Base-by-base conservation (phyloP, 2,797 vertebrate genomes). In the Eutrigla gurnardus region DNA sequence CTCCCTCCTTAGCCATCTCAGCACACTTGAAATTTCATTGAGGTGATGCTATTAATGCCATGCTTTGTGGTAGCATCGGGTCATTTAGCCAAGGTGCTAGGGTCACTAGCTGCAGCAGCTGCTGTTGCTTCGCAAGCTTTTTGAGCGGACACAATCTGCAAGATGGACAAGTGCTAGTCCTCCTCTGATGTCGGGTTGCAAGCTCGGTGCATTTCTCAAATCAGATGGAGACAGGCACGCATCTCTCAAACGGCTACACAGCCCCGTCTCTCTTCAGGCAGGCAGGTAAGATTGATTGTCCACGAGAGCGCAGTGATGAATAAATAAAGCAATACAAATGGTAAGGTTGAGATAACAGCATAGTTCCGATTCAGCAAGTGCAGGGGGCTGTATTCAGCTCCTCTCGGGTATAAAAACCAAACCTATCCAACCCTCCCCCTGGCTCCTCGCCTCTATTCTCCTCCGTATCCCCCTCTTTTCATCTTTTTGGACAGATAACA, bases 11-110 rank as follows among this genome's bases (percentile, higher is more conserved):
- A 39, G 25, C 71, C 64, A 7, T 73, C 78, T 81, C 50, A 33
- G 36, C 86, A 81, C 90, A 86, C 90, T 93, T 87, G 81, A 91
- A 89, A 89, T 90, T 91, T 90, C 88, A 91, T 83, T 88, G 88
- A 92, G 87, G 85, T 91, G 79, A 90, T 82, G 76, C 88, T 81
- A 88, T 93, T 93, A 92, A 91, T 88, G 89, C 88, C 45, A 42
- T 83, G 86, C 89, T 91, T 88, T 90, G 82, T 93, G 92, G 91
- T 91, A 92, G 89, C 91, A 88, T 92, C 82, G 87, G 89, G 84
- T 87, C 82, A 89, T 92, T 93, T 82, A 83, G 81, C 73, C 13
- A 75, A 85, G 83, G 75, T 73, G 75, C 70, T 55, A 68, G 66
- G 81, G 76, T 78, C 78, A 63, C 77, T 49, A 15, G 45, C 66